phyloP scores from a whole-genome alignment of 2,888 invertebrate species.

The Clivina fossor region DNA sequence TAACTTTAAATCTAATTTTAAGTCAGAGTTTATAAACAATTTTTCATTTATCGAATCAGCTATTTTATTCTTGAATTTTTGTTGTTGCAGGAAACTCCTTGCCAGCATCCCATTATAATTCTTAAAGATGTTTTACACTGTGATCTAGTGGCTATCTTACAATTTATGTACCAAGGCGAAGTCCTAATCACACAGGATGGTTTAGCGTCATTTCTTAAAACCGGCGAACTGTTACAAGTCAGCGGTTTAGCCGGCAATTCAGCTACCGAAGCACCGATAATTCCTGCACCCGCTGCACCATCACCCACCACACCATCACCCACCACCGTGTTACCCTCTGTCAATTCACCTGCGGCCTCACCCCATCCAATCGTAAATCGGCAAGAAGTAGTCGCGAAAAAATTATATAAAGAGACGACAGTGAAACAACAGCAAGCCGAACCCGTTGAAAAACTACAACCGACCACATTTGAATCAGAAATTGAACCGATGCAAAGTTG shows the following conservation, averaged over 20 bases:
- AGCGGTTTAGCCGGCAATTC: conserved; percentile 60
- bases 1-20: no score
- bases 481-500: conserved; percentile 27
- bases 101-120: conserved; percentile 73
- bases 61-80: no score
- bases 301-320: conserved; percentile 1
- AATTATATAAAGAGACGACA: background rate
- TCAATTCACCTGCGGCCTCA: background rate
- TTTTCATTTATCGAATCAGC: no score
- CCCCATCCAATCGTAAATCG: conserved; percentile 15
- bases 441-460: conserved; percentile 1
- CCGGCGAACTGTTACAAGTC: conserved; percentile 68
- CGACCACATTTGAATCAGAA: conserved; percentile 9
- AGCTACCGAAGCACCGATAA: background rate
- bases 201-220: conserved; percentile 65
- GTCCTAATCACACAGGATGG: conserved; percentile 70
- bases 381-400: no score
- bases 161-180: conserved; percentile 74
- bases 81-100: conserved; percentile 72
- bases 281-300: no score
- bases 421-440: background rate
- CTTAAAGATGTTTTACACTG: conserved; percentile 68
- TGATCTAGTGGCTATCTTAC: conserved; percentile 67
- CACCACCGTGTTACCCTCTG: no score
- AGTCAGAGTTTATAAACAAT: no score